These are phyloP conservation scores for Dipodomys stephensi DNA, from an alignment of 2,113 vertebrate species.

Conservation along the genomic window DNA sequence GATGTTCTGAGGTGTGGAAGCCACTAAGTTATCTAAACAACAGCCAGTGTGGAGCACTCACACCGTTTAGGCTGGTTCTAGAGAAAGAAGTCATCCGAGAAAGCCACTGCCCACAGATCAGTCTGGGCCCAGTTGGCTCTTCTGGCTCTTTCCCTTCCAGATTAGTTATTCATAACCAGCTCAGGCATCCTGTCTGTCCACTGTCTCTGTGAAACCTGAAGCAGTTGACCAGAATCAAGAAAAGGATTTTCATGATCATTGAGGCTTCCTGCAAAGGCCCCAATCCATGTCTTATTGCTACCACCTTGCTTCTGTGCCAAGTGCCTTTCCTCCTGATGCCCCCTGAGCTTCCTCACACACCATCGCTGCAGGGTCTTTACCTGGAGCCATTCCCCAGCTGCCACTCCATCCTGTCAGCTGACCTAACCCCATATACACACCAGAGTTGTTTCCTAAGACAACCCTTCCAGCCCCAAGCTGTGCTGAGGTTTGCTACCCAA, in stretches of 20 bases:
- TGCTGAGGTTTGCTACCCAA: background rate
- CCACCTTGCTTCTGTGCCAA: background rate
- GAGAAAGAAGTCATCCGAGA: background rate
- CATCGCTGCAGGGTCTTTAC: background rate
- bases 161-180: background rate
- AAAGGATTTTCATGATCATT: background rate
- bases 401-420: background rate
- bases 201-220: background rate
- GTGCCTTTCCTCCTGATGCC: background rate
- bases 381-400: background rate
- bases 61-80: background rate
- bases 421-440: background rate
- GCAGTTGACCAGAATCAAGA: background rate
- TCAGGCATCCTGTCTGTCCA: accelerated
- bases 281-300: background rate
- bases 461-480: background rate
- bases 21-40: background rate
- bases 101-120: background rate
- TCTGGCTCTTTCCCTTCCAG: background rate
- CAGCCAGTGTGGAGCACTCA: no score
- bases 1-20: background rate
- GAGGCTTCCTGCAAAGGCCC: background rate
- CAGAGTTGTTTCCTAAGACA: background rate
- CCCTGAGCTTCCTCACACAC: background rate
- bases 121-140: background rate